phyloP scores from a whole-genome alignment of 2,888 invertebrate genomes.

The Hyposoter dolosus region DNA sequence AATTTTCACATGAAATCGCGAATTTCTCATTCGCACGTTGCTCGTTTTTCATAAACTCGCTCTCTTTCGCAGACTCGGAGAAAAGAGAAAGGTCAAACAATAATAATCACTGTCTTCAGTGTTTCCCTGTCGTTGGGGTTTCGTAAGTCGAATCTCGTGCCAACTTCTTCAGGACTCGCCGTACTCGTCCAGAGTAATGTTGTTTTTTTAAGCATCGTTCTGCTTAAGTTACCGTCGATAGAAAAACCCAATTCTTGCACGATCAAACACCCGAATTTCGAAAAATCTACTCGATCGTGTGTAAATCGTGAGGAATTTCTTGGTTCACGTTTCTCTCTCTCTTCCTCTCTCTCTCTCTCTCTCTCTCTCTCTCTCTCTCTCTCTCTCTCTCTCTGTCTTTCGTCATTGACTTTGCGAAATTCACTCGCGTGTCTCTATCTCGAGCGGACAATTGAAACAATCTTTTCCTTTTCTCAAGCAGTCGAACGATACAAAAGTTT shows the following conservation, averaged over 20 bases:
- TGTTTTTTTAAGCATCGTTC: not conserved
- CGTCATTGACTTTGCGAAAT: not conserved
- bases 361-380: not conserved
- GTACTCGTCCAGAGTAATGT: not conserved
- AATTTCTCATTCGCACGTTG: not conserved
- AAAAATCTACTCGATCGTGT: not conserved
- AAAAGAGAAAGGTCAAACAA: constrained; percentile 1
- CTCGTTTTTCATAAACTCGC: not conserved
- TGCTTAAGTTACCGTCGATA: not conserved
- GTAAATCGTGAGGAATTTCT: not conserved
- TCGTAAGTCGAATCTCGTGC: not conserved
- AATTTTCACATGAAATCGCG: constrained; percentile 63
- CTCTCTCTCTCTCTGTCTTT: not conserved
- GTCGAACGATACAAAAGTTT: constrained; percentile 20
- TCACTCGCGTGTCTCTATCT: not conserved
- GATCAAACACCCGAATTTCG: not conserved
- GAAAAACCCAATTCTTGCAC: not conserved
- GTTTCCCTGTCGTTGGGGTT: not conserved
- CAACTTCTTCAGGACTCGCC: not conserved
- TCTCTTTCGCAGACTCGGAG: not conserved
- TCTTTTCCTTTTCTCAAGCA: not conserved
- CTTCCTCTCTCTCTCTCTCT: constrained; percentile 3
- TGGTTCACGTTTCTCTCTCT: not conserved
- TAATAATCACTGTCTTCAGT: not conserved
- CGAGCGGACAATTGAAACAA: not conserved